Conservation (phyloP, 2,888 invertebrate species). For the Drosophila nr. fundita region DNA sequence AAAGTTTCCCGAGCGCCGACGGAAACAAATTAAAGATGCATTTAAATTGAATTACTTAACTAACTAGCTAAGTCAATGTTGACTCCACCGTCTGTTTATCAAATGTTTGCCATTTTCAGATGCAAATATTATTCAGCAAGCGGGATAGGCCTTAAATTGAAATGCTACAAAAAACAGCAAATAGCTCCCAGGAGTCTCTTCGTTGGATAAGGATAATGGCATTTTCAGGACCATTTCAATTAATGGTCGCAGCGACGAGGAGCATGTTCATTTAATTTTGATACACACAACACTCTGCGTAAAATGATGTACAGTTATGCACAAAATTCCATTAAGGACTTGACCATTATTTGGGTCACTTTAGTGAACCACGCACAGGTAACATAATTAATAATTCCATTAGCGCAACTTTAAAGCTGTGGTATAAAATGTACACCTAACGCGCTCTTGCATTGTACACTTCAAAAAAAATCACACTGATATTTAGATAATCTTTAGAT, state of each 20-base stretch:
- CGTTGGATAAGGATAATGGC: constrained; percentile 60
- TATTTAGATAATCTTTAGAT: background rate
- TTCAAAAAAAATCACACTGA: accelerated
- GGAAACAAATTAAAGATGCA: constrained; percentile 46
- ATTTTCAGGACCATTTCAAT: constrained; percentile 73
- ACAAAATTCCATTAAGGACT: constrained; percentile 4
- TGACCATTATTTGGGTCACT: constrained; percentile 16
- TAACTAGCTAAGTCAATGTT: constrained; percentile 37
- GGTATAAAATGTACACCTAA: background rate
- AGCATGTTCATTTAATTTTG: constrained; percentile 53
- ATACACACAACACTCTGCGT: background rate
- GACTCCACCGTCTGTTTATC: constrained; percentile 1
- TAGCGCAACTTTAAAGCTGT: background rate
- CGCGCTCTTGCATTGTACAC: background rate
- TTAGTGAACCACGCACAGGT: constrained; percentile 26
- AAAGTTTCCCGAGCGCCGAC: constrained; percentile 27
- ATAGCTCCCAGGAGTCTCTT: constrained; percentile 36
- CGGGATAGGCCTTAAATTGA: constrained; percentile 17
- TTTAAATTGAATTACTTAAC: constrained; percentile 40
- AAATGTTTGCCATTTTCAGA: constrained; percentile 5
- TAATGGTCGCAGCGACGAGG: constrained; percentile 46
- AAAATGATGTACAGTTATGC: constrained; percentile 2
- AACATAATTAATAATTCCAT: constrained; percentile 26
- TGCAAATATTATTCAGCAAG: constrained; percentile 1
- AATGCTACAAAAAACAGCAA: constrained; percentile 20